Evolutionary conservation across 1,140 invertebrate genomes (phyloP).

Genomic region (Apis cerana): DNA sequence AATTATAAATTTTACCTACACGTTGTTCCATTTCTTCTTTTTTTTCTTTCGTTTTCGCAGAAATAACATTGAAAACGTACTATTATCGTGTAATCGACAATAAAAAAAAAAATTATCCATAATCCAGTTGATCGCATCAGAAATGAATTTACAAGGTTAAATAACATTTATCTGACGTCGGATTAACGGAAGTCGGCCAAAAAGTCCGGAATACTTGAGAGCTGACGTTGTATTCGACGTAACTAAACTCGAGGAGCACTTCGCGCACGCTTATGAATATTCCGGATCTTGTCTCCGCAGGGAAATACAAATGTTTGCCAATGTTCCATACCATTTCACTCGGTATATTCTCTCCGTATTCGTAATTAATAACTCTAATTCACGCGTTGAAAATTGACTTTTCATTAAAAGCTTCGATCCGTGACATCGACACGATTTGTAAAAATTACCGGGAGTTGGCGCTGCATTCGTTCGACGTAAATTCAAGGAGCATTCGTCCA

Average conservation of each 20-base stretch:
- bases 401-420: too few species aligned
- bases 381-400: too few species aligned
- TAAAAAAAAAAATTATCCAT: too few species aligned
- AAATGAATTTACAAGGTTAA: too few species aligned
- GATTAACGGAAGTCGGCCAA: neutral
- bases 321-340: conserved; percentile 2
- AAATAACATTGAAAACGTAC: too few species aligned
- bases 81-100: too few species aligned
- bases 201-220: neutral
- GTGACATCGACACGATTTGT: too few species aligned
- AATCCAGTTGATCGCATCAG: too few species aligned
- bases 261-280: conserved; percentile 21
- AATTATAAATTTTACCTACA: too few species aligned
- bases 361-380: neutral
- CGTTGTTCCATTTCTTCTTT: too few species aligned
- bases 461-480: conserved; percentile 5
- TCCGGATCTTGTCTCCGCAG: neutral
- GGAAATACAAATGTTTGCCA: conserved; percentile 42
- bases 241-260: conserved; percentile 17
- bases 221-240: neutral
- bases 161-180: neutral
- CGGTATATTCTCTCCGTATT: neutral
- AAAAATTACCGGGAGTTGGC: neutral
- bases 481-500: conserved; percentile 14
- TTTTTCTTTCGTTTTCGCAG: too few species aligned